Base-by-base conservation (phyloP, 2,797 vertebrate genomes). In the Sebastiscus albofasciatus region DNA sequence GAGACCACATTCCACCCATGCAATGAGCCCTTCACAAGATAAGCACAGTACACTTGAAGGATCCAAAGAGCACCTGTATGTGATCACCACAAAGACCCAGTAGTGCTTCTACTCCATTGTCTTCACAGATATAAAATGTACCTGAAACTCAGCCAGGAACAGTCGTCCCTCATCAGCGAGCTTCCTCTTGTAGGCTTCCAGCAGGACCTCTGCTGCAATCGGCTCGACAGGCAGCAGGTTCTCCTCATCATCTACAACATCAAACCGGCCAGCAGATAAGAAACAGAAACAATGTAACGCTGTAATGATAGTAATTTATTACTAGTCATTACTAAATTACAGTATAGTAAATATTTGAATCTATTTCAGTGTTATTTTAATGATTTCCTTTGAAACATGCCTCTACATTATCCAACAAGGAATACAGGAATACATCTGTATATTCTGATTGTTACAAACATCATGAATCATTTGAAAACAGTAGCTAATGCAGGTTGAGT, bases 141-240 rank as follows among this genome's bases (percentile, higher is more conserved):
- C 98, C 97, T 99, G 98, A 94, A 99, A 99, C 93, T 99, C 98
- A 61, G 96, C 97, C 92, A 99, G 94, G 80, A 99, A 99, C 54
- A 99, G 96, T 62, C 98, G 95, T 8, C 94, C 97, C 68, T 99
- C 98, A 52, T 99, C 98, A 3, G 98, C 98, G 0, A 97, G 95
- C 85, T 99, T 99, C 75, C 90, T 97, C 90, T 97, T 98, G 76
- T 98, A 99, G 0, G 92, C 87, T 1, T 99, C 97, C 80, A 98
- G 84, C 77, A 99, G 90, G 1, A 85, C 3, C 0, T 99, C 97
- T 0, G 96, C 94, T n/a, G 90, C 87, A 33, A 99, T 98, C 1
- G 99, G 98, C 6, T 99, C 98, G 18, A 99, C 95, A 0, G 86
- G 93, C 90, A 97, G 67, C 78, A 99, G 94, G 3, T 93, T 95